Percentiles rank a stretch among this genome's conserved stretches.
Evolutionary conservation across 2,113 vertebrate genomes (phyloP).

Genomic region (Chionodraco myersi): DNA sequence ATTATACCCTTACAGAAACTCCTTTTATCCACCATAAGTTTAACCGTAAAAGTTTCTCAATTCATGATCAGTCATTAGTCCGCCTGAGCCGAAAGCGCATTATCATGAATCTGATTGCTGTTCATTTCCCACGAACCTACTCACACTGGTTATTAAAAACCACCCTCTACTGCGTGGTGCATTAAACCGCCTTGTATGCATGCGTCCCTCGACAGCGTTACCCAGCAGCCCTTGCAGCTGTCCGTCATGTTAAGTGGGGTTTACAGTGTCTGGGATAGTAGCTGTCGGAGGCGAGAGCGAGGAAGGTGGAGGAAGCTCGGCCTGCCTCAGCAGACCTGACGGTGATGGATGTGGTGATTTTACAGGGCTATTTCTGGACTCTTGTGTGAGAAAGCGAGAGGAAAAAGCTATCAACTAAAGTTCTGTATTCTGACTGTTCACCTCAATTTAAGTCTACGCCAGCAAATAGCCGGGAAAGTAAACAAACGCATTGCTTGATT

Average conservation of each 20-base stretch:
- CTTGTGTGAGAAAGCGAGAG: background rate
- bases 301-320: slow-evolving; percentile 23
- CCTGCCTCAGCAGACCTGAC: slow-evolving; percentile 54
- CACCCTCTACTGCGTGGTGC: slow-evolving; percentile 7
- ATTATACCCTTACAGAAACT: too few relatives aligned
- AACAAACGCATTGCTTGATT: slow-evolving; percentile 55
- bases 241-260: slow-evolving; percentile 62
- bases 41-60: slow-evolving; percentile 8
- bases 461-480: slow-evolving; percentile 36
- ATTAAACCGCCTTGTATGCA: background rate
- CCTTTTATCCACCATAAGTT: too few relatives aligned
- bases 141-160: slow-evolving; percentile 11
- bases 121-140: slow-evolving; percentile 16
- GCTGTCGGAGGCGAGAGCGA: slow-evolving; percentile 41
- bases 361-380: slow-evolving; percentile 67
- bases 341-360: slow-evolving; percentile 73
- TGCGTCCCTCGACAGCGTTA: slow-evolving; percentile 16
- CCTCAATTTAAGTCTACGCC: slow-evolving; percentile 29
- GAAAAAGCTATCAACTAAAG: background rate
- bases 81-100: background rate
- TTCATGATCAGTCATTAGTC: background rate
- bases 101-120: background rate
- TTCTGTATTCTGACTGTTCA: slow-evolving; percentile 46
- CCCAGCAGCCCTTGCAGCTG: slow-evolving; percentile 24
- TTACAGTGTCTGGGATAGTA: too few relatives aligned